Evolutionary conservation across 2,888 invertebrate genomes (phyloP), one percentile per base, ranked within the genome.

Genomic region (Smittia aterrima): DNA sequence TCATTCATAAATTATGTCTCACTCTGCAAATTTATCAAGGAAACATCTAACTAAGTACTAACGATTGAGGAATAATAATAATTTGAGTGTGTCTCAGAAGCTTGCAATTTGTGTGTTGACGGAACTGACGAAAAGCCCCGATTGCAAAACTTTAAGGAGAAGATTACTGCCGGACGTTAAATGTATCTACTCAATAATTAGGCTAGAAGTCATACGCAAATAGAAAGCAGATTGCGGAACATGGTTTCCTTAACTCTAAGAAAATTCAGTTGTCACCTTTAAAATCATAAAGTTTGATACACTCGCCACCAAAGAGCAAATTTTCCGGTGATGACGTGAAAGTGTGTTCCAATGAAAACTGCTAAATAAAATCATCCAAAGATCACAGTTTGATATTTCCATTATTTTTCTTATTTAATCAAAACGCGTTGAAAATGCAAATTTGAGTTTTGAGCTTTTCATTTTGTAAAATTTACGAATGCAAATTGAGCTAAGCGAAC

Each of bases 371-470:
- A 58, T 7, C 58, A 58, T 58, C 58, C 58, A 58, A 58, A 58
- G 58, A 58, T 58, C 58, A 58, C 47, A 47, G 16, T 47, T 47
- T 58, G 58, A 58, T 22, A 13, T 58, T 58, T 58, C n/a, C 58
- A 22, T 58, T 16, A 58, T 20, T 58, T n/a, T 58, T 58, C n/a
- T 58, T 22, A 47, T 47, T 47, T 47, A 47, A 47, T 47, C 47
- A 47, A 11, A 16, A 7, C 38, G 38, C 47, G 47, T 47, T 47
- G 47, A 6, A 6, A 47, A 38, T 38, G 38, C 11, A 11, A 38
- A 4, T n/a, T n/a, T 38, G 38, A 11, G 11, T 38, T 11, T 38
- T 38, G 4, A 38, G 38, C 16, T 47, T 47, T 13, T 47, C 47
- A 11, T 47, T 47, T 47, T 47, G 47, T 47, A 47, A 47, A 47